Conservation (phyloP, 2,113 vertebrate genomes). For the Recurvirostra avosetta region DNA sequence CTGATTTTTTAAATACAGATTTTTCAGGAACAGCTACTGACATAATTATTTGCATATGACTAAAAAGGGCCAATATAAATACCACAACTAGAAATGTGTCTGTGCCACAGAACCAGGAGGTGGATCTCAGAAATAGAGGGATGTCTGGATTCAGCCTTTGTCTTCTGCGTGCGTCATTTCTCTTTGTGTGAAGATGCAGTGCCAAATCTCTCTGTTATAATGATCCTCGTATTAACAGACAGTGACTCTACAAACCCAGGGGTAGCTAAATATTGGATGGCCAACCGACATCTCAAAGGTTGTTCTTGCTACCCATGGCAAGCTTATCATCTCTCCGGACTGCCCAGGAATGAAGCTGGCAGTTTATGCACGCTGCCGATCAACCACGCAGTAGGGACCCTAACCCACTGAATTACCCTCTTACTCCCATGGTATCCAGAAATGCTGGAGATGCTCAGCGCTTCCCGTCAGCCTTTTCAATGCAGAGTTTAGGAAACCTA, state of each 20-base stretch:
- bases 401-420: background rate
- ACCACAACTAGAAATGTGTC: background rate
- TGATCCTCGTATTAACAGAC: background rate
- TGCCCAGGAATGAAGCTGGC: background rate
- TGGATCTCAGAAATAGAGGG: background rate
- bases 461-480: background rate
- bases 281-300: background rate
- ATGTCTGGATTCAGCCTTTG: background rate
- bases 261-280: background rate
- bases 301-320: background rate
- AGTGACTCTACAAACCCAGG: background rate
- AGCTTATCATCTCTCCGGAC: background rate
- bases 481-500: background rate
- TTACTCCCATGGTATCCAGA: background rate
- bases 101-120: background rate
- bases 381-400: background rate
- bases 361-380: rapidly evolving
- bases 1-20: conserved; percentile 22
- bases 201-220: background rate
- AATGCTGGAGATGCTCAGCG: background rate
- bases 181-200: background rate
- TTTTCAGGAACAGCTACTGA: conserved; percentile 27
- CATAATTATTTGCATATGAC: conserved; percentile 18
- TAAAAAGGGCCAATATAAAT: conserved; percentile 16
- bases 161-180: background rate